phyloP scores from a whole-genome alignment of 1,140 invertebrate species.

The Heliconius hewitsoni region DNA sequence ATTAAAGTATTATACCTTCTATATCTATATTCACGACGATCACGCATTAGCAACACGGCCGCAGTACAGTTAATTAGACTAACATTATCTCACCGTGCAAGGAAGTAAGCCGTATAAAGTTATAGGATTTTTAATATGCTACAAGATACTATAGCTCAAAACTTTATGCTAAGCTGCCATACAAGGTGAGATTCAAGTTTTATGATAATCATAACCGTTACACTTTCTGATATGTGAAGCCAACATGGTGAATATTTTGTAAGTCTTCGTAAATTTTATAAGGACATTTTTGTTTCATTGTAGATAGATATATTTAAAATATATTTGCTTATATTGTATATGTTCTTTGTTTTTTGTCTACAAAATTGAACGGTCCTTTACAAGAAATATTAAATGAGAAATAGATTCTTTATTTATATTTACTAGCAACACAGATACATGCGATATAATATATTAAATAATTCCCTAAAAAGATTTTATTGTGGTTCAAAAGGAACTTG shows the following conservation, averaged over 20 bases:
- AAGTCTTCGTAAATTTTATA: neutral
- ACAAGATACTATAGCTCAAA: neutral
- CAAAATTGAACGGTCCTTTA: too few species aligned
- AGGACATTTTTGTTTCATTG: neutral
- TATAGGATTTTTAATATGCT: conserved; percentile 3
- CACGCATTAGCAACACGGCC: neutral
- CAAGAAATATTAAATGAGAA: too few species aligned
- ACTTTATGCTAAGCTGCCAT: conserved; percentile 8
- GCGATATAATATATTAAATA: too few species aligned
- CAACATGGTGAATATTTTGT: neutral
- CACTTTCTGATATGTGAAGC: conserved; percentile 8
- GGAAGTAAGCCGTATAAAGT: conserved; percentile 13
- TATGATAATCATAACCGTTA: conserved; percentile 23
- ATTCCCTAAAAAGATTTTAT: too few species aligned
- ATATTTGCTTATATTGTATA: too few species aligned
- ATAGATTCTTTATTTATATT: too few species aligned
- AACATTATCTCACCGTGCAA: neutral
- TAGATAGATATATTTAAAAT: too few species aligned
- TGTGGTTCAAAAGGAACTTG: too few species aligned
- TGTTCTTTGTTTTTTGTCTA: too few species aligned
- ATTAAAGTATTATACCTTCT: too few species aligned
- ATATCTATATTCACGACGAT: neutral
- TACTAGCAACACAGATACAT: too few species aligned
- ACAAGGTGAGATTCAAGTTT: conserved; percentile 15
- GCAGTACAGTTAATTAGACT: neutral